phyloP scores from a whole-genome alignment of 2,113 vertebrate species.

The Nyctibius bracteatus region DNA sequence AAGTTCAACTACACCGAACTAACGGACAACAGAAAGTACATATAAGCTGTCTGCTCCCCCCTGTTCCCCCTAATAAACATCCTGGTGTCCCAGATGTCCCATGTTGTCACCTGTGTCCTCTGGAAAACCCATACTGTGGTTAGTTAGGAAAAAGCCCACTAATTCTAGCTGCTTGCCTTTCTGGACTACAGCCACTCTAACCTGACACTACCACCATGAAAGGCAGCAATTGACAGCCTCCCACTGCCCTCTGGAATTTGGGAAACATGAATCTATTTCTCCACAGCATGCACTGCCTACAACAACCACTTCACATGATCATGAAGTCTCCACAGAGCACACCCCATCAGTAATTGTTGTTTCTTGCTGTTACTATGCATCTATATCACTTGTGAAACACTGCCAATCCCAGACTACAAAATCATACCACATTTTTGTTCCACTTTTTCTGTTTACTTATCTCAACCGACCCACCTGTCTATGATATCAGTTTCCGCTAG shows the following conservation, averaged over 20 bases:
- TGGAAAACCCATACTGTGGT: not conserved
- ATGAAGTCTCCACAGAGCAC: not conserved
- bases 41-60: not conserved
- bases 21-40: not conserved
- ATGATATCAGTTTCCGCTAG: not conserved
- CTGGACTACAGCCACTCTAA: not conserved
- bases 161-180: not conserved
- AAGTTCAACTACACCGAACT: not conserved
- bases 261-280: not conserved
- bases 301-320: not conserved
- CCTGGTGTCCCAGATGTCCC: not conserved
- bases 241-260: not conserved
- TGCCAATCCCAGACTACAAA: not conserved
- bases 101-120: not conserved
- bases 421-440: not conserved
- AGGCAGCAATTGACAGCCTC: not conserved
- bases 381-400: not conserved
- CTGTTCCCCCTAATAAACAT: not conserved
- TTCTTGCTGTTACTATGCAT: not conserved
- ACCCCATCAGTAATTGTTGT: not conserved
- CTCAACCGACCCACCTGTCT: not conserved
- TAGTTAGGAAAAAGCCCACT: not conserved
- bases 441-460: not conserved
- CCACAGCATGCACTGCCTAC: not conserved
- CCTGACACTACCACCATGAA: fast-evolving